phyloP scores from a whole-genome alignment of 1,140 invertebrate genomes.

The Tigriopus japonicus region DNA sequence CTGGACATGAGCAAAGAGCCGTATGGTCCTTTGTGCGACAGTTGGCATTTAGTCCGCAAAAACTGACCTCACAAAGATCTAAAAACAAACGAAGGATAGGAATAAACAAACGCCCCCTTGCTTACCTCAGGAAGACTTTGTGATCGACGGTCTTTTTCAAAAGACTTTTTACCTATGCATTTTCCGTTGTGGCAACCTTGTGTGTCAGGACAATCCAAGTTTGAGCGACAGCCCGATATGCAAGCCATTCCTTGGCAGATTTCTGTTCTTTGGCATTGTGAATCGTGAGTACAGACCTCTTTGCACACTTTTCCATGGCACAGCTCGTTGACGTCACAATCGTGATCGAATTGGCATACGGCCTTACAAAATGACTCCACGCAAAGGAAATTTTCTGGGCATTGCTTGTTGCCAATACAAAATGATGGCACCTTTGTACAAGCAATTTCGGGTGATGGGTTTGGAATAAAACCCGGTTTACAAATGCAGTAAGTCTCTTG shows the following conservation, averaged over 20 bases:
- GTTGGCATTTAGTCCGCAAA: constrained; percentile 24
- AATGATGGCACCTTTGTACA: constrained; percentile 50
- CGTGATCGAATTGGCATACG: constrained; percentile 47
- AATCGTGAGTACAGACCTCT: constrained; percentile 47
- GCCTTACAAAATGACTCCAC: constrained; percentile 46
- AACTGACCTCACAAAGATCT: constrained; percentile 44
- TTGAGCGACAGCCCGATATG: constrained; percentile 57
- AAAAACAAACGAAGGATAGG: constrained; percentile 19
- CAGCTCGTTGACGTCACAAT: constrained; percentile 59
- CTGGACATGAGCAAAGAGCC: constrained; percentile 21
- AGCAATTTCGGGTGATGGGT: constrained; percentile 49
- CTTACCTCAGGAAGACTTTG: too few species aligned
- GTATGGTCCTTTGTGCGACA: constrained; percentile 22
- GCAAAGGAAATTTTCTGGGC: constrained; percentile 43
- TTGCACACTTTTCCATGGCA: constrained; percentile 44
- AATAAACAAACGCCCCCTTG: too few species aligned
- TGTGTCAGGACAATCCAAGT: constrained; percentile 65
- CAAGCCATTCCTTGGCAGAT: constrained; percentile 62
- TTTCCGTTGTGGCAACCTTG: constrained; percentile 66
- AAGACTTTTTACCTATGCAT: constrained; percentile 56
- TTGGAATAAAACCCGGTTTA: constrained; percentile 51
- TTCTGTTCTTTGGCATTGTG: constrained; percentile 60
- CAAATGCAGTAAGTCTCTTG: constrained; percentile 63
- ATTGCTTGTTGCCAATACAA: constrained; percentile 52
- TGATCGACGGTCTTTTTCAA: too few species aligned